Evolutionary conservation across 2,797 vertebrate species (phyloP).

Genomic region (Borostomias antarcticus): DNA sequence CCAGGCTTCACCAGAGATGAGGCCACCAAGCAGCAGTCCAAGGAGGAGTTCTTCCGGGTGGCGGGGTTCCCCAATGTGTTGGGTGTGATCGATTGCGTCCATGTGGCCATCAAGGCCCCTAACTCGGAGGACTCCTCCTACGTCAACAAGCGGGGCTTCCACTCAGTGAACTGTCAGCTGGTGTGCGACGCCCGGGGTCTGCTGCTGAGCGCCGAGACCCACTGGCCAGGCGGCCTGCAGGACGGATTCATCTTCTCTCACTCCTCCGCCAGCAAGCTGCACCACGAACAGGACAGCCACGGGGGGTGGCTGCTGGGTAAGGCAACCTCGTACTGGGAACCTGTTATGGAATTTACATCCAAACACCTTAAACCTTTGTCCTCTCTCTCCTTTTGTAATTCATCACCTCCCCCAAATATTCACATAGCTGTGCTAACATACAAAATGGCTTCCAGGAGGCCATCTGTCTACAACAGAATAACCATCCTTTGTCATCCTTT

Average conservation of each 20-base stretch:
- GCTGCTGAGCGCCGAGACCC: conserved; percentile 88
- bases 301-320: conserved; percentile 93
- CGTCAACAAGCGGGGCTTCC: conserved; percentile 91
- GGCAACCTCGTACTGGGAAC: no score
- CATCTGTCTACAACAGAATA: no score
- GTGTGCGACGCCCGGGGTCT: conserved; percentile 88
- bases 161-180: conserved; percentile 92
- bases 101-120: conserved; percentile 94
- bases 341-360: no score
- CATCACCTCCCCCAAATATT: no score
- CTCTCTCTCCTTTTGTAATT: no score
- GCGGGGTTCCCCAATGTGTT: conserved; percentile 90
- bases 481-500: no score
- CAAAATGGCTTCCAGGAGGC: no score
- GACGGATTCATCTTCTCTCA: conserved; percentile 82
- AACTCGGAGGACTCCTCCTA: conserved; percentile 92
- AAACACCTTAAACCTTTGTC: no score
- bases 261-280: conserved; percentile 79
- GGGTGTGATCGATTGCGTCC: conserved; percentile 90
- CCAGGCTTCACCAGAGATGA: conserved; percentile 78
- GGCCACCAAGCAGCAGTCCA: conserved; percentile 77
- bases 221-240: conserved; percentile 88
- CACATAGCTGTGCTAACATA: no score
- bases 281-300: conserved; percentile 78
- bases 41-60: conserved; percentile 87